A percentile compares a stretch with the other conserved stretches of the same genome.
Conservation (phyloP, 2,797 vertebrate species). For the Epinephelus malabaricus region DNA sequence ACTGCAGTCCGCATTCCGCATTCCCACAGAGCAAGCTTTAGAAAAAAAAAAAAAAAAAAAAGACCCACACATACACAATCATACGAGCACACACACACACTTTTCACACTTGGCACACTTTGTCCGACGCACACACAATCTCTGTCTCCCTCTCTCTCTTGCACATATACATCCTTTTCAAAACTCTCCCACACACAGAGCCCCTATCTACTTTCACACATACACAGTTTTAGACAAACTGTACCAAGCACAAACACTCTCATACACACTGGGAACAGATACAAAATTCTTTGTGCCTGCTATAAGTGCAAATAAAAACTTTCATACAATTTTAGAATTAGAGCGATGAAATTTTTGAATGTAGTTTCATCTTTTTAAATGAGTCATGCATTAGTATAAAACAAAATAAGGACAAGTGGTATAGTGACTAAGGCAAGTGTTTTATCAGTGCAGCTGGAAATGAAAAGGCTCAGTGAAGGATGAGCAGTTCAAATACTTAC, state of each 20-base stretch:
- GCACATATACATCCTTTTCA: conserved; percentile 56
- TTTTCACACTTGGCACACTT: conserved; percentile 71
- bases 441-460: conserved; percentile 20
- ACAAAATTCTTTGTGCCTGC: conserved; percentile 10
- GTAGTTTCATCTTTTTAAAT: not conserved
- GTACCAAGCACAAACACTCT: conserved; percentile 21
- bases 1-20: conserved; percentile 80
- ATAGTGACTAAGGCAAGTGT: conserved; percentile 18
- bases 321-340: not conserved
- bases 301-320: not conserved
- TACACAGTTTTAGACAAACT: conserved; percentile 25
- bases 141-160: conserved; percentile 20
- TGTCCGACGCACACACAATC: conserved; percentile 60
- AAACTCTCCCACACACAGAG: conserved; percentile 62
- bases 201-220: conserved; percentile 45
- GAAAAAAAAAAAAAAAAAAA: conserved; percentile 17
- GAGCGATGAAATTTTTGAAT: not conserved
- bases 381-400: not conserved
- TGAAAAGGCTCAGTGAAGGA: conserved; percentile 1
- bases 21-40: conserved; percentile 74
- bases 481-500: conserved; percentile 80
- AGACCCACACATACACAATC: not conserved
- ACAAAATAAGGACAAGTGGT: conserved; percentile 9
- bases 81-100: conserved; percentile 32
- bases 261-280: conserved; percentile 1